phyloP scores from a whole-genome alignment of 2,888 invertebrate species.

The Bellardia bayeri region DNA sequence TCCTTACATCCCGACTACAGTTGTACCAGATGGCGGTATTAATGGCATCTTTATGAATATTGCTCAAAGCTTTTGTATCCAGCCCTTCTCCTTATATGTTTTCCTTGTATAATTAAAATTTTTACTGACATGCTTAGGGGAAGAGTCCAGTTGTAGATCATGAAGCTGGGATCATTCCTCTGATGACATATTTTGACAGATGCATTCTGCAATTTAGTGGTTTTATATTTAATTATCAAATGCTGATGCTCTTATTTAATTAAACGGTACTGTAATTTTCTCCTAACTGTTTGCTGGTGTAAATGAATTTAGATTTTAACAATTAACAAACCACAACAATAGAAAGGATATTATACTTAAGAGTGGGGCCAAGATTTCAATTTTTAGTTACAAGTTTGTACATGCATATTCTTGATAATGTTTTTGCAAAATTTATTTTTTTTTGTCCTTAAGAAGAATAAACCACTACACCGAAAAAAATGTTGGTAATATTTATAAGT shows the following conservation, averaged over 20 bases:
- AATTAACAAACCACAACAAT: conserved; percentile 43
- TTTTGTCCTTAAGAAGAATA: background rate
- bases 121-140: too few relatives aligned
- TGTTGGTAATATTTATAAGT: background rate
- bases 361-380: conserved; percentile 15
- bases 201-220: too few relatives aligned
- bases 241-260: background rate
- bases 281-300: conserved; percentile 1
- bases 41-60: too few relatives aligned
- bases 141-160: too few relatives aligned
- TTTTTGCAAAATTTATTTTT: background rate
- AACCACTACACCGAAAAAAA: background rate
- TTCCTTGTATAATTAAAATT: too few relatives aligned
- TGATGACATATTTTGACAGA: too few relatives aligned
- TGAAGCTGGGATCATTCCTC: too few relatives aligned
- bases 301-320: conserved; percentile 46
- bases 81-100: too few relatives aligned
- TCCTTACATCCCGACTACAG: too few relatives aligned
- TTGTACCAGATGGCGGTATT: too few relatives aligned
- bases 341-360: conserved; percentile 14
- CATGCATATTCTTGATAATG: conserved; percentile 9
- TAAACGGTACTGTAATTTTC: background rate
- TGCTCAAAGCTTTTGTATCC: too few relatives aligned
- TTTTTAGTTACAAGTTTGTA: conserved; percentile 15
- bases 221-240: too few relatives aligned